Evolutionary conservation across 2,113 vertebrate species (phyloP).

Genomic region (Erpornis zantholeuca): DNA sequence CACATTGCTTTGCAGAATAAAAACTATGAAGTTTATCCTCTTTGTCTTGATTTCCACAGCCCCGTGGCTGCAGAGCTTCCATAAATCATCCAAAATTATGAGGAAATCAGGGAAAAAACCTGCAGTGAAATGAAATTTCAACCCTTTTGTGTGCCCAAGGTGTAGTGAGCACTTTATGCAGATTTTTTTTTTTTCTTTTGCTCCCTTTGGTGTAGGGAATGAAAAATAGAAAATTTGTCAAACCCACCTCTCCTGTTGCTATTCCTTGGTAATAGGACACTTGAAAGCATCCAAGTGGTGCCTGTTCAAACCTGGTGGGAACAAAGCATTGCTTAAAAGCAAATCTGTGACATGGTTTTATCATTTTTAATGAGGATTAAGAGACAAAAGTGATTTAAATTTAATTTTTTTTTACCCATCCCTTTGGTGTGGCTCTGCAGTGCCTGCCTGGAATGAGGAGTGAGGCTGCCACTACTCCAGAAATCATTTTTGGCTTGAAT

Average conservation of each 20-base stretch:
- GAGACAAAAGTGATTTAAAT: background rate
- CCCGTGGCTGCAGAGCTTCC: background rate
- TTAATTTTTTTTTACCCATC: background rate
- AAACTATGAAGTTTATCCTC: slow-evolving; percentile 46
- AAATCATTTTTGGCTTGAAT: background rate
- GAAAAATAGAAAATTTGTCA: background rate
- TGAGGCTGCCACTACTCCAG: background rate
- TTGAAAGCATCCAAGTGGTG: background rate
- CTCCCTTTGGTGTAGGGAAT: background rate
- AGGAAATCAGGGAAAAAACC: background rate
- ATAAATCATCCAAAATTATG: background rate
- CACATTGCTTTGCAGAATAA: slow-evolving; percentile 85
- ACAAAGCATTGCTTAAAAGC: background rate
- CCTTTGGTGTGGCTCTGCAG: background rate
- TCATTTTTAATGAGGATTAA: background rate
- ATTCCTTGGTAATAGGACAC: background rate
- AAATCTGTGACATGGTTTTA: background rate
- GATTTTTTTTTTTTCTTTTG: background rate
- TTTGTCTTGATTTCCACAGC: background rate
- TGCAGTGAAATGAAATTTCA: background rate
- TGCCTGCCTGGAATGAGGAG: background rate
- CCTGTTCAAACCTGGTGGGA: background rate
- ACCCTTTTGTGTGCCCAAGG: background rate
- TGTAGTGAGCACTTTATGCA: background rate
- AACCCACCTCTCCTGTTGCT: background rate